Base-by-base conservation (phyloP, 2,797 vertebrate genomes). In the Phoebastria nigripes region DNA sequence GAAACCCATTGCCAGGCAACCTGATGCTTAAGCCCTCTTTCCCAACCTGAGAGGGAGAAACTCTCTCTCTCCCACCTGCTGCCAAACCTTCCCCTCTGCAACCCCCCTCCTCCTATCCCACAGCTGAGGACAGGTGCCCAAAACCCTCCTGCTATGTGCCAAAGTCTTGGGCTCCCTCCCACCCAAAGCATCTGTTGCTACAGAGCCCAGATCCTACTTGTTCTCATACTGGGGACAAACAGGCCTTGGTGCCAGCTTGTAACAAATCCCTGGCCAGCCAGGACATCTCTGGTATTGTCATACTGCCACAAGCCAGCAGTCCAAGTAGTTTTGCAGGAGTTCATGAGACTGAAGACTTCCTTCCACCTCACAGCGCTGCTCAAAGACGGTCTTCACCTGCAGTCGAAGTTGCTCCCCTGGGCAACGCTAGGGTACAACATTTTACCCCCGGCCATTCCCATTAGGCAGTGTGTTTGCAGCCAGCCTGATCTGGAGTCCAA, bases 1-100 rank as follows among this genome's bases (percentile, higher is more conserved):
- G 3, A 94, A 90, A 95, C 29, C 35, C 58, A 93, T 79, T 73
- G 61, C 84, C 88, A 86, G 46, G 84, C 88, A 93, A 94, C 72
- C 37, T 61, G 41, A 37, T 31, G 24, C 47, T 81, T 55, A 82
- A 89, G 15, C 28, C 56, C 52, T 72, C 52, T 92, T 62, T 58
- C 59, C 47, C 42, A 82, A 29, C 21, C 20, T 69, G 10, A 1
- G 1, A 84, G 55, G 28, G 33, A 52, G 55, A 47, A 9, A 47
- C 33, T 52, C 15, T 69, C 31, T 73, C 37, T 9, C 31, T 82
- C 25, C 12, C 1, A 8, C 25, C 12, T 49, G 8, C 41, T 92
- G 52, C 35, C 29, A 85, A 59, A 14, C 24, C 26, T 73, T 82
- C 42, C 14, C 5, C 25, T 62, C 35, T 76, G 56, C 18, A 8